Base-by-base conservation (phyloP, 2,113 vertebrate genomes). In the Ceyx margarethae region DNA sequence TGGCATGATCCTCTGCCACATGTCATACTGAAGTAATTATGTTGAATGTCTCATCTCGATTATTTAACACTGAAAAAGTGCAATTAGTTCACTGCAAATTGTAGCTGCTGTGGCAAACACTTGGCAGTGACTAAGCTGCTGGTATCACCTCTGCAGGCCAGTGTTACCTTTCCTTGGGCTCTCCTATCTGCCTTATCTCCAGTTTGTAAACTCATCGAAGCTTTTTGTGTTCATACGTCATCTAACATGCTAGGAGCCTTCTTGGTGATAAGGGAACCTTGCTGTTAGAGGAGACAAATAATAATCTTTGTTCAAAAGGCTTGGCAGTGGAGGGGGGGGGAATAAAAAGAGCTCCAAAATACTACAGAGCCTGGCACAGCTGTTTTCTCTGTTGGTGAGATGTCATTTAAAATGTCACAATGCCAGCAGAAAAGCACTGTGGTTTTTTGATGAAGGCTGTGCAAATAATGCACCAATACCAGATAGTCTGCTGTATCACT, bases 111-210 rank as follows among this genome's bases (percentile, higher is more conserved):
- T 60, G 66, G 56, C 37, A 51, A 50, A 77, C 85, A 45, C 3
- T 8, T 57, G 72, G 72, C 56, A 71, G 56, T 42, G 56, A 21
- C 26, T 25, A 29, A 89, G 46, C 51, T 86, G 77, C 37, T 73
- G 2, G 0, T 69, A 1, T 33, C 60, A 62, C 15, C 45, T 76
- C 20, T 0, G 0, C 42, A 73, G 35, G 42, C 20, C 43, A 23
- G 14, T 5, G 51, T 45, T 74, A 1, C 45, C 51, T 54, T 66
- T 81, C 42, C 61, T 42, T 56, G 81, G 46, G 25, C 31, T 89
- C 53, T 53, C 37, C 64, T 56, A 26, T 31, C 68, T 77, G n/a
- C 64, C 68, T 50, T 71, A 45, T n/a, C 48, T 54, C 65, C 74
- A 81, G 20, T 61, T 45, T 60, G 11, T 42, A 28, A 86, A 25